These are phyloP conservation scores for Batillaria attramentaria DNA, from an alignment of 1,140 invertebrate species.

Conservation along the genomic window DNA sequence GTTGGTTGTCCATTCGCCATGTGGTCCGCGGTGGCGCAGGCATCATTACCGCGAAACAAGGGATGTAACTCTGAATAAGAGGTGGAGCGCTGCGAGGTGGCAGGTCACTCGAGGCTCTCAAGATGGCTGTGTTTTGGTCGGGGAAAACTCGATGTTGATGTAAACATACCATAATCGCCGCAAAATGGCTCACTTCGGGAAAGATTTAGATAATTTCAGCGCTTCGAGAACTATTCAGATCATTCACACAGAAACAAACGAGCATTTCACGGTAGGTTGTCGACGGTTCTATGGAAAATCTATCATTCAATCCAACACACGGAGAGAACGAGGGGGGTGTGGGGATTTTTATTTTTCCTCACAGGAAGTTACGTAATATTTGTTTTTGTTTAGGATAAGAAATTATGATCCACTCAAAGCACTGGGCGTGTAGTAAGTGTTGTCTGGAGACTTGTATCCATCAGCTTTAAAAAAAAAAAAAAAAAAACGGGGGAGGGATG, in stretches of 20 bases:
- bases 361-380: background rate
- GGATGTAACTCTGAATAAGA: slow-evolving; percentile 13
- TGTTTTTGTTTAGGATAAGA: background rate
- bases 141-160: background rate
- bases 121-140: slow-evolving; percentile 4
- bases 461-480: too few relatives aligned
- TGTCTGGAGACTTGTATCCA: too few relatives aligned
- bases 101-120: background rate
- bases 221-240: slow-evolving; percentile 59
- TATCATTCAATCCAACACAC: background rate
- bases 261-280: slow-evolving; percentile 63
- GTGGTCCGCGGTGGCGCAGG: too few relatives aligned
- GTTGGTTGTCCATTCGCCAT: too few relatives aligned
- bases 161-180: background rate
- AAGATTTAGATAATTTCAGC: slow-evolving; percentile 55
- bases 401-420: background rate
- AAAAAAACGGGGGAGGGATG: too few relatives aligned
- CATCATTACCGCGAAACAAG: background rate
- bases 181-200: slow-evolving; percentile 64
- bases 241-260: slow-evolving; percentile 51
- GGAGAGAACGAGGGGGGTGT: background rate
- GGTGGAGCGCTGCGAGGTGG: slow-evolving; percentile 18
- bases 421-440: background rate
- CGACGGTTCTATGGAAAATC: background rate
- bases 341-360: background rate